phyloP scores from a whole-genome alignment of 2,888 invertebrate species.

The Acholoe squamosa region DNA sequence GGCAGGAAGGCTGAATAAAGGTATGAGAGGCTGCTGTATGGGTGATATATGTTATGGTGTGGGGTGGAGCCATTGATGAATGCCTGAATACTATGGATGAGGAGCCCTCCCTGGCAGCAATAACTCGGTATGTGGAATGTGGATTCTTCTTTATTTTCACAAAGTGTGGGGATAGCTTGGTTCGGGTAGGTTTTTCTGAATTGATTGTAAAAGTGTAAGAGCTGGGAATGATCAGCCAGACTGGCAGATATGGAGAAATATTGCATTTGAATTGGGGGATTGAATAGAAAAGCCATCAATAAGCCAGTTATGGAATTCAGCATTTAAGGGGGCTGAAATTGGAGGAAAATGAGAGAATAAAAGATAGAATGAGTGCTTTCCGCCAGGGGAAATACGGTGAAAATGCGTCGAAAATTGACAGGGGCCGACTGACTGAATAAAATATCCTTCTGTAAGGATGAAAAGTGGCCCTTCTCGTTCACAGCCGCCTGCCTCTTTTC shows the following conservation, averaged over 20 bases:
- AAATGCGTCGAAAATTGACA: conserved; percentile 31
- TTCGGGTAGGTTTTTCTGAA: background rate
- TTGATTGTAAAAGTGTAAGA: background rate
- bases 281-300: conserved; percentile 9
- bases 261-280: background rate
- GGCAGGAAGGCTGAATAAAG: too few relatives aligned
- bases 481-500: background rate
- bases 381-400: conserved; percentile 4
- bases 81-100: too few relatives aligned
- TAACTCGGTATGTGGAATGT: too few relatives aligned
- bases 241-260: background rate
- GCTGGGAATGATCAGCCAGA: background rate
- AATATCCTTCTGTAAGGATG: conserved; percentile 27
- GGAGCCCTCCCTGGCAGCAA: too few relatives aligned
- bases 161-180: background rate
- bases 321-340: background rate
- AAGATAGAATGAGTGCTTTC: background rate
- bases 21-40: too few relatives aligned
- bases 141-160: too few relatives aligned
- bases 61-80: too few relatives aligned
- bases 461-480: conserved; percentile 24
- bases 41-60: too few relatives aligned
- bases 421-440: conserved; percentile 1
- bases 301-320: background rate
- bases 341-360: background rate